Evolutionary conservation across 1,140 invertebrate species (phyloP).

Genomic region (Sarcophaga peregrina): DNA sequence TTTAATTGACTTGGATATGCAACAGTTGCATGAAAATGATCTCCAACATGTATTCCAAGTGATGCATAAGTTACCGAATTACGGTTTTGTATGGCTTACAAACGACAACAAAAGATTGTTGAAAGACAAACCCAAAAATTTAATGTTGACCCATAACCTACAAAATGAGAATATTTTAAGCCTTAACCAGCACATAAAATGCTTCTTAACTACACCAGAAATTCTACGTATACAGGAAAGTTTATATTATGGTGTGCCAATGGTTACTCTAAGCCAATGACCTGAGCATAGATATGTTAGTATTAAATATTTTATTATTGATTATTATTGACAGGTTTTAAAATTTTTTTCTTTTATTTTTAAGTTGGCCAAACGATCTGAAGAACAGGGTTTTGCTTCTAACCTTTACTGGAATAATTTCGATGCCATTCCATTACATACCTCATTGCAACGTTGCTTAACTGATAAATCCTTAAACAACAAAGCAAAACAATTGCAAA

Average conservation of each 20-base stretch:
- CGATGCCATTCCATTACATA: neutral
- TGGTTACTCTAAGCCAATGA: neutral
- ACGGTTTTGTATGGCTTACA: slow-evolving; percentile 9
- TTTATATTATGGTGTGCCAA: neutral
- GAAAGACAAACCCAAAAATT: neutral
- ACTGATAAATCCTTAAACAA: neutral
- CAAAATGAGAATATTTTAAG: neutral
- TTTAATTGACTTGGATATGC: slow-evolving; percentile 11
- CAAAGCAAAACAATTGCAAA: neutral
- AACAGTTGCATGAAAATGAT: neutral
- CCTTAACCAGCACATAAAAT: neutral
- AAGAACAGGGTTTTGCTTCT: neutral
- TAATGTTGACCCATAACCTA: neutral
- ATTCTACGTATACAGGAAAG: neutral
- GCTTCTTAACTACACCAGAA: neutral
- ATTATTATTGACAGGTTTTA: neutral
- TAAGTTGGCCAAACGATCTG: neutral
- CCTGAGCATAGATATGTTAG: slow-evolving; percentile 34
- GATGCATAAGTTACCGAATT: neutral
- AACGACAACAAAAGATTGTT: neutral
- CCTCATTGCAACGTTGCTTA: neutral
- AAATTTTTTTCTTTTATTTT: neutral
- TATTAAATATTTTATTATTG: neutral
- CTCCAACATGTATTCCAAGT: neutral
- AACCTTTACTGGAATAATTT: neutral